Evolutionary conservation across 2,113 vertebrate genomes (phyloP).

Genomic region (Alaudala cheleensis): DNA sequence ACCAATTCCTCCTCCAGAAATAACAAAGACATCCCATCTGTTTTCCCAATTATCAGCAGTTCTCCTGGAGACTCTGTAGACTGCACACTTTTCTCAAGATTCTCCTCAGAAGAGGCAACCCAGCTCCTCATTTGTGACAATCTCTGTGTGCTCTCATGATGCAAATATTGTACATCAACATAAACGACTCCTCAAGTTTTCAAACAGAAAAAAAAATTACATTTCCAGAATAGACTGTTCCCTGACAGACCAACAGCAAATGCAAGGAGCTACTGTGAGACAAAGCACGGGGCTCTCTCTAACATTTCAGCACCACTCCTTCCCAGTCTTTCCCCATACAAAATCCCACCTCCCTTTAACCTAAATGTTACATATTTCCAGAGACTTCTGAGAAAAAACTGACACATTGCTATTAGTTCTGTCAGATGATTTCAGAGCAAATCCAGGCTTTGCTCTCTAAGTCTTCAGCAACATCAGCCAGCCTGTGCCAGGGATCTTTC

Average conservation of each 20-base stretch:
- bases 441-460: neutral
- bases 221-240: neutral
- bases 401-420: neutral
- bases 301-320: neutral
- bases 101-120: neutral
- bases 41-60: neutral
- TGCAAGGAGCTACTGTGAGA: neutral
- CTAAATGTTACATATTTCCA: neutral
- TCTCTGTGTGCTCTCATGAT: neutral
- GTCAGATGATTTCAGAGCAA: neutral
- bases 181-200: neutral
- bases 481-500: accelerated
- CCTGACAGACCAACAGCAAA: neutral
- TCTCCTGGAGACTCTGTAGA: neutral
- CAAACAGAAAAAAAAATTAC: neutral
- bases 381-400: neutral
- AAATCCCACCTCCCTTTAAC: neutral
- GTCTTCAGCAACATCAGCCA: neutral
- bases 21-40: neutral
- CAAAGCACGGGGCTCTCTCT: neutral
- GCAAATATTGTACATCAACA: neutral
- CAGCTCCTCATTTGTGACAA: neutral
- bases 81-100: neutral
- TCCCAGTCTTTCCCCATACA: neutral
- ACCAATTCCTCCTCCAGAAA: slow-evolving; percentile 2